These are phyloP conservation scores for Diachrysia chrysitis DNA, from an alignment of 2,888 invertebrate species.

Conservation along the genomic window DNA sequence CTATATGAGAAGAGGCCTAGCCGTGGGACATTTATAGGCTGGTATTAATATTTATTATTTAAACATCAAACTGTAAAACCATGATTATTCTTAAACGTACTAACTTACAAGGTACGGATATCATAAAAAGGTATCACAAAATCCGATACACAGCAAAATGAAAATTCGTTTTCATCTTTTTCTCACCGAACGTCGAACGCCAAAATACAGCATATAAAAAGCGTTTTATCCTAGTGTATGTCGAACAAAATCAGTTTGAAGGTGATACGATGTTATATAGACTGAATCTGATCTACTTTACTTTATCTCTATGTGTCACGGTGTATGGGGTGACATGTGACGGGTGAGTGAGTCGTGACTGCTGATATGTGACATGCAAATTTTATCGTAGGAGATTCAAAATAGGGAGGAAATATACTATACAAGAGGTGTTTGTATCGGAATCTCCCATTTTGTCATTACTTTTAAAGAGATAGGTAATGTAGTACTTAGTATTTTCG, in stretches of 20 bases:
- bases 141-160: conserved; percentile 15
- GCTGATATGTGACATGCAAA: not conserved
- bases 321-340: not conserved
- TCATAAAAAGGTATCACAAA: not conserved
- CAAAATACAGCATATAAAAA: conserved; percentile 21
- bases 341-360: not conserved
- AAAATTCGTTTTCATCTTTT: conserved; percentile 3
- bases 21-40: no score
- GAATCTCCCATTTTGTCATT: no score
- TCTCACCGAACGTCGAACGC: not conserved
- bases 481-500: no score
- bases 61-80: no score
- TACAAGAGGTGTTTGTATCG: no score
- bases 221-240: not conserved
- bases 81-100: no score
- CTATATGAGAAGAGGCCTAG: no score
- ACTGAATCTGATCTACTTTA: conserved; percentile 9
- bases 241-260: conserved; percentile 25
- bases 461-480: no score
- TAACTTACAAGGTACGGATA: no score
- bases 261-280: conserved; percentile 11
- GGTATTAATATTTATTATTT: no score
- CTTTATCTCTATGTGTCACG: conserved; percentile 2
- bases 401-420: not conserved
- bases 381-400: not conserved